Conservation (phyloP, 2,888 invertebrate species). For the Cryptus armator region DNA sequence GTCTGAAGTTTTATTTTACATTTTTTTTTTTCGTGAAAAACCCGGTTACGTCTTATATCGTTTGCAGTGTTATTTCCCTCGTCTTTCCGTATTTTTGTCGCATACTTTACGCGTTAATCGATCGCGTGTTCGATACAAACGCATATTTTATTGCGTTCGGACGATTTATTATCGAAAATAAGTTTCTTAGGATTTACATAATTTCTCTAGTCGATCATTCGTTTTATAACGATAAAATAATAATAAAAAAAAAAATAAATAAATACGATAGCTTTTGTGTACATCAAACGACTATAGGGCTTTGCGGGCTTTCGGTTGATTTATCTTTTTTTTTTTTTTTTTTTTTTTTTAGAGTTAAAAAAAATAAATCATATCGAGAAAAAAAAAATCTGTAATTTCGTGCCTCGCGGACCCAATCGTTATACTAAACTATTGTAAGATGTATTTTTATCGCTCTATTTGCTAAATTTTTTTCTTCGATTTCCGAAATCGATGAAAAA, state of each 20-base stretch:
- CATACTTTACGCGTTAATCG: constrained; percentile 33
- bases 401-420: constrained; percentile 8
- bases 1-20: constrained; percentile 14
- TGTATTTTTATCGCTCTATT: constrained; percentile 21
- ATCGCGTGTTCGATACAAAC: constrained; percentile 12
- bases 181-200: constrained; percentile 67
- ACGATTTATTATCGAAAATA: constrained; percentile 19
- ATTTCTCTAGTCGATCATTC: constrained; percentile 75
- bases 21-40: constrained; percentile 13
- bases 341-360: no score
- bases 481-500: constrained; percentile 1
- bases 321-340: no score
- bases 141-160: constrained; percentile 7
- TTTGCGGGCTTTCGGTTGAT: constrained; percentile 28
- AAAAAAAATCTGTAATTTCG: constrained; percentile 21
- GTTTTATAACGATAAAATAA: constrained; percentile 5
- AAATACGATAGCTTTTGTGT: neutral
- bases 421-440: neutral
- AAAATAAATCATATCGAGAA: neutral
- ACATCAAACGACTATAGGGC: neutral
- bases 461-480: constrained; percentile 10
- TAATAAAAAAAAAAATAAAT: neutral
- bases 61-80: constrained; percentile 22
- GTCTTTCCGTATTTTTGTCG: constrained; percentile 1
- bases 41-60: constrained; percentile 11